A percentile compares a stretch with the other conserved stretches of the same genome.
phyloP scores from a whole-genome alignment of 2,888 invertebrate genomes.

The Ichneumoninae sp. region DNA sequence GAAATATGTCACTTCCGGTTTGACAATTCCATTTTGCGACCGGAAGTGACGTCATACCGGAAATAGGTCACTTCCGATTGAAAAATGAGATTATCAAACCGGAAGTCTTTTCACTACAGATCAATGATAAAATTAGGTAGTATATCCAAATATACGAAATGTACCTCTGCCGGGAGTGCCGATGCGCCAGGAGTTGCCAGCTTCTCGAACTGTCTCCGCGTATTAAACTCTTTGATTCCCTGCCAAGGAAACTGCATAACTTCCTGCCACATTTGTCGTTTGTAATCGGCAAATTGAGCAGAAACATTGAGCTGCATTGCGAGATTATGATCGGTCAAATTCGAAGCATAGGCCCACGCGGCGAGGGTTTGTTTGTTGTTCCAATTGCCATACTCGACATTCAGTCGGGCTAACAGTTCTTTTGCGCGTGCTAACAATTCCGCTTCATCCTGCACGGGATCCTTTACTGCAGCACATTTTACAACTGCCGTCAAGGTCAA shows the following conservation, averaged over 20 bases:
- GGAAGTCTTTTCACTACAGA: background rate
- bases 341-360: constrained; percentile 91
- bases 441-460: constrained; percentile 52
- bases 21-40: too few species aligned
- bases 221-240: constrained; percentile 88
- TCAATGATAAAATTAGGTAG: background rate
- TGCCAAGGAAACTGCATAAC: constrained; percentile 90
- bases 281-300: constrained; percentile 85
- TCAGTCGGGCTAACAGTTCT: constrained; percentile 87
- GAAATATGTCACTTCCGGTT: too few species aligned
- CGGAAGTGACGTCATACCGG: too few species aligned
- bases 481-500: constrained; percentile 50
- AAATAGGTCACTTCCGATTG: background rate
- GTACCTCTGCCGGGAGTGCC: constrained; percentile 88
- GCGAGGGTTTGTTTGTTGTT: constrained; percentile 87
- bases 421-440: constrained; percentile 85
- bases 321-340: constrained; percentile 90
- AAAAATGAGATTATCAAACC: background rate
- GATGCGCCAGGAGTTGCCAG: constrained; percentile 90
- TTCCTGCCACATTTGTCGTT: constrained; percentile 88
- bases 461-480: constrained; percentile 38
- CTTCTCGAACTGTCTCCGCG: constrained; percentile 91
- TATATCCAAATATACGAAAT: background rate
- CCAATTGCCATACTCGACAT: constrained; percentile 86
- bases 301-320: constrained; percentile 85